phyloP scores from a whole-genome alignment of 2,113 vertebrate species.

The Peucedramus taeniatus region DNA sequence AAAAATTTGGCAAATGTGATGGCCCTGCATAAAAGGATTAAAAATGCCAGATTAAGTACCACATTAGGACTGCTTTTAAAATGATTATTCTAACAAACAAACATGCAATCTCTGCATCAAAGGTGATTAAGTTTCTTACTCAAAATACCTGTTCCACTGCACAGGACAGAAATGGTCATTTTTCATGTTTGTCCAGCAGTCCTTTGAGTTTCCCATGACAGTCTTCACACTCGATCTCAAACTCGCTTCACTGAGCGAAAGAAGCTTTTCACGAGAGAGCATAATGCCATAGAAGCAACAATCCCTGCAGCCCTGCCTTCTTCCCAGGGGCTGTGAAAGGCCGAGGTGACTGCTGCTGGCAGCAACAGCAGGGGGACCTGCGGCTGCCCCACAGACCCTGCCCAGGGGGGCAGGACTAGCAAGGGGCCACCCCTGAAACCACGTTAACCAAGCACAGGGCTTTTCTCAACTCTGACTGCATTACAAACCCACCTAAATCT shows the following conservation, averaged over 20 bases:
- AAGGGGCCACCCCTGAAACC: not conserved
- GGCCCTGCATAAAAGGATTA: not conserved
- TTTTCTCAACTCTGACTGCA: not conserved
- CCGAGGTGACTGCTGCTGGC: not conserved
- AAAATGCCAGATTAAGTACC: not conserved
- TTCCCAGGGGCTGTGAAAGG: not conserved
- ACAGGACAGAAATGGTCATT: not conserved
- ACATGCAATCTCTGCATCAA: not conserved
- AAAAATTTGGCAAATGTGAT: not conserved
- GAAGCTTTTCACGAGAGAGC: not conserved
- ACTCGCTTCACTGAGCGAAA: not conserved
- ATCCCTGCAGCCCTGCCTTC: not conserved
- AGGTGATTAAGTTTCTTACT: not conserved
- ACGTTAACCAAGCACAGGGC: not conserved
- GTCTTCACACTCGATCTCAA: not conserved
- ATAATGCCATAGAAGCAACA: not conserved
- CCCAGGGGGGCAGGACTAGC: rapidly evolving
- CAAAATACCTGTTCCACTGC: not conserved
- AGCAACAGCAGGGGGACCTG: not conserved
- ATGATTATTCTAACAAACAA: not conserved
- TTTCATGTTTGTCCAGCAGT: not conserved
- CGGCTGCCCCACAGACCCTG: not conserved
- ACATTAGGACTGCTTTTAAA: not conserved
- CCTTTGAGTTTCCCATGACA: not conserved
- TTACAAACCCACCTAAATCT: not conserved